These are phyloP conservation scores for Ametastegia equiseti DNA, from an alignment of 2,888 invertebrate genomes.

Conservation along the genomic window DNA sequence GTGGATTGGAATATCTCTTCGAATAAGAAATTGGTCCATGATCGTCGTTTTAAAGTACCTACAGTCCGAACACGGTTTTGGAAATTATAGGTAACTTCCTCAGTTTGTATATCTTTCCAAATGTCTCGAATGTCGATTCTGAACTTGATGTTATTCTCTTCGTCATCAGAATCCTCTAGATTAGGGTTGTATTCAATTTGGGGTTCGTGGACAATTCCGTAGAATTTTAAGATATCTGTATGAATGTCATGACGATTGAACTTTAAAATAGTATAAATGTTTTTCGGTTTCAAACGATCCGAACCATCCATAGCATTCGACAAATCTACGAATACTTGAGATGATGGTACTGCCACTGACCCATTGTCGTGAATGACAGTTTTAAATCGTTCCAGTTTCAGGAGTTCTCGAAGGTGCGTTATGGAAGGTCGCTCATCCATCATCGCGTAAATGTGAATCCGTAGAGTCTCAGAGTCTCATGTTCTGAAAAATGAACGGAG, in stretches of 20 bases:
- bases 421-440: neutral
- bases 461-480: neutral
- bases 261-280: slow-evolving; percentile 21
- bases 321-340: neutral
- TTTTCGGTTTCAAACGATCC: slow-evolving; percentile 17
- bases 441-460: neutral
- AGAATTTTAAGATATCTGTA: neutral
- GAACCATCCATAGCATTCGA: neutral
- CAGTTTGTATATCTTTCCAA: neutral
- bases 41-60: neutral
- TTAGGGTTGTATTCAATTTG: neutral
- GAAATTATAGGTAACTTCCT: neutral
- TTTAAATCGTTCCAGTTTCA: neutral
- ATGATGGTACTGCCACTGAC: slow-evolving; percentile 3
- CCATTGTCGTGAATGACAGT: neutral
- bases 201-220: neutral
- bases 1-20: neutral
- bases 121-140: neutral
- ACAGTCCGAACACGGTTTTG: neutral
- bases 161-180: neutral
- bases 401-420: neutral
- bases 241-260: neutral
- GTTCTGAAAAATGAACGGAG: slow-evolving; percentile 13
- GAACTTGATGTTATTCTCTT: neutral
- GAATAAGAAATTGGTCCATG: neutral